Evolutionary conservation across 2,113 vertebrate species (phyloP).

Genomic region (Rallus limicola): DNA sequence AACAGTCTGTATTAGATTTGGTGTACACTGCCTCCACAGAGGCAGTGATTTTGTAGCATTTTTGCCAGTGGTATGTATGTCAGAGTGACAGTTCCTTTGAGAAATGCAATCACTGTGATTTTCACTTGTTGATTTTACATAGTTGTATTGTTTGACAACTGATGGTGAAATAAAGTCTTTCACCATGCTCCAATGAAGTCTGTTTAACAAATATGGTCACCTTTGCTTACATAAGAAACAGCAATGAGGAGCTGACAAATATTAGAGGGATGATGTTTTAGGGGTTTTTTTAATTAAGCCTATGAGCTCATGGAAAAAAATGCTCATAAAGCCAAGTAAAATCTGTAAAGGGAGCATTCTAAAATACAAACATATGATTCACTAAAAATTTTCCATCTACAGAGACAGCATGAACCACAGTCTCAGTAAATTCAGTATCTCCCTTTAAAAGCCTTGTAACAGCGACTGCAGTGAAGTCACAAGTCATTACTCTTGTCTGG

Average conservation of each 20-base stretch:
- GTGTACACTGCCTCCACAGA: neutral
- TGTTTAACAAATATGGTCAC: neutral
- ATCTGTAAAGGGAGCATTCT: neutral
- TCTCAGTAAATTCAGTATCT: neutral
- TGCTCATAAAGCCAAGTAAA: neutral
- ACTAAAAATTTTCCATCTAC: neutral
- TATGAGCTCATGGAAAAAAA: neutral
- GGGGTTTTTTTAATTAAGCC: neutral
- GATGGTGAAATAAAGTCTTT: neutral
- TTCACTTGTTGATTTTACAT: neutral
- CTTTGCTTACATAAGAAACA: neutral
- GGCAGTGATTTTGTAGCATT: neutral
- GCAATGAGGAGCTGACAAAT: neutral
- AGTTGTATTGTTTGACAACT: neutral
- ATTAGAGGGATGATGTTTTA: neutral
- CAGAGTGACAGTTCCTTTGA: neutral
- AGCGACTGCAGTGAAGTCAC: neutral
- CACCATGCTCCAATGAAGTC: neutral
- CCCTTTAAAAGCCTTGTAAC: neutral
- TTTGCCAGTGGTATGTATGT: neutral
- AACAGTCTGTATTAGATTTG: neutral
- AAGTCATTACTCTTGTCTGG: neutral
- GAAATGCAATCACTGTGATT: neutral
- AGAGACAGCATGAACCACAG: neutral
- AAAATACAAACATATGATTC: neutral